phyloP scores from a whole-genome alignment of 1,140 invertebrate species.

The Rhyacophila brunnea region DNA sequence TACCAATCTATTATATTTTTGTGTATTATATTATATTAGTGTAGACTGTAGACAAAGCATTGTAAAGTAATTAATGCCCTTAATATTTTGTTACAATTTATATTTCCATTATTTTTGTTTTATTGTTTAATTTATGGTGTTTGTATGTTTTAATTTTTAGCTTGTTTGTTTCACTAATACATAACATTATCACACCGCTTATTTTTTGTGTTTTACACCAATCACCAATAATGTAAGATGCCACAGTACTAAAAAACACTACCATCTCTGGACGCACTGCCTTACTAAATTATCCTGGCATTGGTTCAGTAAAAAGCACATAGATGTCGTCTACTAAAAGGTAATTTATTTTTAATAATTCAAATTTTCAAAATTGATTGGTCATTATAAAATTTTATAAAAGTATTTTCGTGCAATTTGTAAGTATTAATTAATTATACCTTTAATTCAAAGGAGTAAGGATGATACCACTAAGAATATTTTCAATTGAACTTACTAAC shows the following conservation, averaged over 20 bases:
- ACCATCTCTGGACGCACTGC: slow-evolving; percentile 9
- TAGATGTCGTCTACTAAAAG: slow-evolving; percentile 1
- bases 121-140: neutral
- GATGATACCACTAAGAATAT: too few relatives aligned
- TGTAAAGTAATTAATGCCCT: too few relatives aligned
- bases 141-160: slow-evolving; percentile 5
- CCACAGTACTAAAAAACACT: slow-evolving; percentile 13
- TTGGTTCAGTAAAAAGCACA: too few relatives aligned
- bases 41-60: too few relatives aligned
- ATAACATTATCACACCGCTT: slow-evolving; percentile 7
- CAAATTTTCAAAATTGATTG: neutral
- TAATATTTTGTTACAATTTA: too few relatives aligned
- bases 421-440: too few relatives aligned
- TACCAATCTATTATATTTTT: neutral
- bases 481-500: too few relatives aligned
- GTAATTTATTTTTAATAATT: slow-evolving; percentile 11
- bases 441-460: too few relatives aligned
- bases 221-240: slow-evolving; percentile 2
- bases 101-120: neutral
- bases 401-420: too few relatives aligned
- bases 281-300: neutral
- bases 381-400: neutral
- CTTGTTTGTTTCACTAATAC: slow-evolving; percentile 10
- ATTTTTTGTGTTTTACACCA: slow-evolving; percentile 3
- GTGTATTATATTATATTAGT: neutral